A percentile compares a stretch with the other conserved stretches of the same genome.
Evolutionary conservation across 1,140 invertebrate genomes (phyloP).

Genomic region (Aphelinus atriplicis): DNA sequence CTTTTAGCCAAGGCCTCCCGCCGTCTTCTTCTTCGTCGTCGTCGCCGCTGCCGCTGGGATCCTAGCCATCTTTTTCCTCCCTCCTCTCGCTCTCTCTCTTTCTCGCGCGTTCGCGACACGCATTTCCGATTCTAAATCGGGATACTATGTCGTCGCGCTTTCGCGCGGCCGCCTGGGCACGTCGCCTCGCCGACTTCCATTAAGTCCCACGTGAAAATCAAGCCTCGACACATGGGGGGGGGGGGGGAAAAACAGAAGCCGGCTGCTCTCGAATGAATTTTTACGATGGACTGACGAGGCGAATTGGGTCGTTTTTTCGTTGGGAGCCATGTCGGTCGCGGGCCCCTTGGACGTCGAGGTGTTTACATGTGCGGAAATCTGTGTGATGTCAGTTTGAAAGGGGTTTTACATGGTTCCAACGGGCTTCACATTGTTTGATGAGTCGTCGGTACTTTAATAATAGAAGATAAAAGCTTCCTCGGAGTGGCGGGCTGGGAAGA

Average conservation of each 20-base stretch:
- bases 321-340: no score
- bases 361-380: no score
- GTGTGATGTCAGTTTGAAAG: no score
- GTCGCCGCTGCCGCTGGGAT: constrained; percentile 38
- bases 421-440: no score
- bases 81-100: constrained; percentile 7
- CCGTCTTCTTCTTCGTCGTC: constrained; percentile 40
- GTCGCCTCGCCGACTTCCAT: background rate
- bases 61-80: constrained; percentile 39
- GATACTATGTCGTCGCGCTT: constrained; percentile 48
- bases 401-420: no score
- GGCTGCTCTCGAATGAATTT: constrained; percentile 5
- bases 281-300: constrained; percentile 13
- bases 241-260: background rate
- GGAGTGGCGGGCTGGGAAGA: no score
- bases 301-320: no score
- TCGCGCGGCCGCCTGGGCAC: constrained; percentile 37
- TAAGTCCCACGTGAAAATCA: constrained; percentile 11
- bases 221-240: no score
- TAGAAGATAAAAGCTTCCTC: no score
- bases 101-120: constrained; percentile 48
- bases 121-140: constrained; percentile 64
- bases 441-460: no score
- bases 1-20: constrained; percentile 63
- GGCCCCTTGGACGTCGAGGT: no score